Evolutionary conservation across 1,140 invertebrate genomes (phyloP).

Genomic region (Frieseomelitta varia): DNA sequence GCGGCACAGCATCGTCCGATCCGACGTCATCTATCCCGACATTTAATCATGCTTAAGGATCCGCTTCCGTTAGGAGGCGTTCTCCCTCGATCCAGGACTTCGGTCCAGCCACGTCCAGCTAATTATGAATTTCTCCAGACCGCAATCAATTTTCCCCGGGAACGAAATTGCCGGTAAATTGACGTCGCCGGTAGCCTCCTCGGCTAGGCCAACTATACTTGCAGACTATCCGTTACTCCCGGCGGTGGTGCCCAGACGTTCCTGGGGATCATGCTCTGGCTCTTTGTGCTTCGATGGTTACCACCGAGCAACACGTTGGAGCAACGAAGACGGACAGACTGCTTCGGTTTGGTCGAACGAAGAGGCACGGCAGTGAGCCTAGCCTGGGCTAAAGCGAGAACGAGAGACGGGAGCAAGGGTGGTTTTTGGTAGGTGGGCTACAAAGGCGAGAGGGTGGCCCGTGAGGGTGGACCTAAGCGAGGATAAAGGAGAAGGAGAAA

Average conservation of each 20-base stretch:
- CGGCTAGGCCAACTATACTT: conserved; percentile 59
- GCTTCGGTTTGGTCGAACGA: background rate
- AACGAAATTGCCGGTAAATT: conserved; percentile 70
- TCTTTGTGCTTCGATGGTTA: conserved; percentile 67
- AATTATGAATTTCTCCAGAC: conserved; percentile 69
- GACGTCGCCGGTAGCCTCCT: conserved; percentile 62
- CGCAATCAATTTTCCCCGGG: conserved; percentile 69
- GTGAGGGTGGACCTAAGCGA: conserved; percentile 81
- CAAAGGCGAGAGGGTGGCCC: conserved; percentile 79
- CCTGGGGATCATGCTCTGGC: conserved; percentile 59
- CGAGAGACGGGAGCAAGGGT: conserved; percentile 58
- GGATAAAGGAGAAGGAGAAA: conserved; percentile 82
- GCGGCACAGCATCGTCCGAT: background rate
- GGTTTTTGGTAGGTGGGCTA: conserved; percentile 80
- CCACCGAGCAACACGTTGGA: conserved; percentile 56
- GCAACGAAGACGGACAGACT: conserved; percentile 33
- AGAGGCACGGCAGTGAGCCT: background rate
- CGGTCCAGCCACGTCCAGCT: conserved; percentile 60
- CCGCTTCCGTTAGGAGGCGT: conserved; percentile 32
- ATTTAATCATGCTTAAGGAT: conserved; percentile 65
- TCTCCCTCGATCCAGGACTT: conserved; percentile 47
- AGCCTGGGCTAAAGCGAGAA: background rate
- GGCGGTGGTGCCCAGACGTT: conserved; percentile 56
- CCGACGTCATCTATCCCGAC: conserved; percentile 50
- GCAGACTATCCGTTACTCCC: conserved; percentile 57